Percentiles rank a stretch among this genome's conserved stretches.
Evolutionary conservation across 2,888 invertebrate species (phyloP).

Genomic region (Leucophenga maculata): DNA sequence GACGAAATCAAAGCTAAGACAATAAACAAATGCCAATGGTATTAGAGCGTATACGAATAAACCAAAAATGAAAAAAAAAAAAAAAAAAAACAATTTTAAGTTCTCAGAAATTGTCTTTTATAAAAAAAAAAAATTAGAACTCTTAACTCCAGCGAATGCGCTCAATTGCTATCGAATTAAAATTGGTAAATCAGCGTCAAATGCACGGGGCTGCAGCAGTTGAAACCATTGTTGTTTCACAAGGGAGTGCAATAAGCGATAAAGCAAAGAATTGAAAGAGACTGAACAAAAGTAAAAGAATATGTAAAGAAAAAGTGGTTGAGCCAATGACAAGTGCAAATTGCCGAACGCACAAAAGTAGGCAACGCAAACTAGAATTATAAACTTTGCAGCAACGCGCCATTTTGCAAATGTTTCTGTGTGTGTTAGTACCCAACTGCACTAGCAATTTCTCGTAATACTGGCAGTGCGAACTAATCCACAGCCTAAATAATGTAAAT

Average conservation of each 20-base stretch:
- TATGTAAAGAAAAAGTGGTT: not conserved
- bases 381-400: not conserved
- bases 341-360: slow-evolving; percentile 29
- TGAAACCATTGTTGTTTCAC: not conserved
- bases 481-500: too few relatives aligned
- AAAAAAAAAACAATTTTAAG: not conserved
- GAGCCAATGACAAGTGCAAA: too few relatives aligned
- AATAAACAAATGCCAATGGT: slow-evolving; percentile 49
- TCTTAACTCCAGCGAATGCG: slow-evolving; percentile 20
- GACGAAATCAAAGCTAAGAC: slow-evolving; percentile 51
- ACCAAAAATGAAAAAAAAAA: not conserved
- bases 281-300: slow-evolving; percentile 20
- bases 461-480: too few relatives aligned
- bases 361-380: not conserved
- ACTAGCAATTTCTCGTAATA: too few relatives aligned
- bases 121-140: not conserved
- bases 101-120: too few relatives aligned
- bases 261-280: slow-evolving; percentile 39
- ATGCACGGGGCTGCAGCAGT: too few relatives aligned
- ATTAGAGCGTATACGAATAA: slow-evolving; percentile 11
- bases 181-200: slow-evolving; percentile 50
- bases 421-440: not conserved
- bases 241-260: slow-evolving; percentile 30
- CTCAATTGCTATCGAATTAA: slow-evolving; percentile 28
- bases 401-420: not conserved